Evolutionary conservation across 2,113 vertebrate species (phyloP).

Genomic region (Carassius gibelio): DNA sequence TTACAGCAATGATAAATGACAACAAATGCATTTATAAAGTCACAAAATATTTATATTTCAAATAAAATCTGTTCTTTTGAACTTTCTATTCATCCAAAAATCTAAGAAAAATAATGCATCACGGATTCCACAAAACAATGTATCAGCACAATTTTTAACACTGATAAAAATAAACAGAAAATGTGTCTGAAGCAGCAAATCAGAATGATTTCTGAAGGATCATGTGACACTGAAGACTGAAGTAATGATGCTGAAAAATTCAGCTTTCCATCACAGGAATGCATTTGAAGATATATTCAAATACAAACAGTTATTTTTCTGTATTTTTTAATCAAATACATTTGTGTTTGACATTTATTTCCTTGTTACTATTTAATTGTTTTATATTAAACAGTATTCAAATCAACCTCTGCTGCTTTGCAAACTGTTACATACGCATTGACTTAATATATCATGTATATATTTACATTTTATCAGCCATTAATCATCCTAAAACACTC

Average conservation of each 20-base stretch:
- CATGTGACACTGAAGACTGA: too few species aligned
- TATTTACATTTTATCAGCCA: background rate
- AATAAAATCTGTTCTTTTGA: too few species aligned
- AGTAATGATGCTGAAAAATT: too few species aligned
- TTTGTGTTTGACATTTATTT: background rate
- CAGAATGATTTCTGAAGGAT: too few species aligned
- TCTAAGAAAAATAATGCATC: too few species aligned
- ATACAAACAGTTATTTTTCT: background rate
- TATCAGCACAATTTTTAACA: too few species aligned
- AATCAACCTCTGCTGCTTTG: background rate
- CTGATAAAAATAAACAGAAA: too few species aligned
- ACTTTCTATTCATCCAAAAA: too few species aligned
- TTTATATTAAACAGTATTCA: background rate
- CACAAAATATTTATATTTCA: background rate
- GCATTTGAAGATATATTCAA: background rate
- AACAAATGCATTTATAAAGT: background rate
- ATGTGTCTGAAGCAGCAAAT: too few species aligned
- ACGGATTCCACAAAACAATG: too few species aligned
- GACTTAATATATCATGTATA: background rate
- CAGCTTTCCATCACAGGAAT: background rate
- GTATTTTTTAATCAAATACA: background rate
- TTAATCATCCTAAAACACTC: background rate
- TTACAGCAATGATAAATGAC: background rate
- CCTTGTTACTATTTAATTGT: background rate
- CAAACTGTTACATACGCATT: background rate